phyloP scores from a whole-genome alignment of 2,113 vertebrate genomes.

The Emydura subglobosa region DNA sequence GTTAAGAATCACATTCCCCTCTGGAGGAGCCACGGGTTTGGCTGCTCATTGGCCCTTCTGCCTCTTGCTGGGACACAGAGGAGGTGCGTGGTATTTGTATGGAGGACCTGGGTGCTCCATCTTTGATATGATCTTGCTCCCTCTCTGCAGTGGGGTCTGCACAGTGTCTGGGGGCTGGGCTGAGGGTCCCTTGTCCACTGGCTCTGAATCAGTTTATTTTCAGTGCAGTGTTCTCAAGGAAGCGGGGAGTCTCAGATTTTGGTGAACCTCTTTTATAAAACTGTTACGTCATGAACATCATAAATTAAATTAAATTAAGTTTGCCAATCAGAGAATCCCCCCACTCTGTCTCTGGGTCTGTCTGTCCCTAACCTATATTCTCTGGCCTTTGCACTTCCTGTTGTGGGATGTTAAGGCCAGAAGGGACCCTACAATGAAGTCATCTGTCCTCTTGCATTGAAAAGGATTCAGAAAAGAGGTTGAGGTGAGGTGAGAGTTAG shows the following conservation, averaged over 20 bases:
- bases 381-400: not conserved
- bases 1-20: not conserved
- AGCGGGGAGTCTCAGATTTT: not conserved
- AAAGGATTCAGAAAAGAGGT: not conserved
- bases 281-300: not conserved
- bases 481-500: not conserved
- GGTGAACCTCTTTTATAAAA: not conserved
- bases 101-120: not conserved
- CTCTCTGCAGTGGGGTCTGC: not conserved
- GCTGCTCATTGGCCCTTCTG: not conserved
- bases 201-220: not conserved
- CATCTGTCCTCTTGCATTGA: not conserved
- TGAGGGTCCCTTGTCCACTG: not conserved
- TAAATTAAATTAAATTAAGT: fast-evolving
- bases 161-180: not conserved
- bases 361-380: not conserved
- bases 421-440: not conserved
- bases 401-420: not conserved
- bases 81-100: too few relatives aligned
- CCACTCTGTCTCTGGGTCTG: not conserved
- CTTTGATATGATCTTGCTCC: not conserved
- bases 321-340: too few relatives aligned
- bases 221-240: not conserved
- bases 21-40: not conserved
- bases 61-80: not conserved